Conservation (phyloP, 1,140 invertebrate species). For the Drosophila suzukii region DNA sequence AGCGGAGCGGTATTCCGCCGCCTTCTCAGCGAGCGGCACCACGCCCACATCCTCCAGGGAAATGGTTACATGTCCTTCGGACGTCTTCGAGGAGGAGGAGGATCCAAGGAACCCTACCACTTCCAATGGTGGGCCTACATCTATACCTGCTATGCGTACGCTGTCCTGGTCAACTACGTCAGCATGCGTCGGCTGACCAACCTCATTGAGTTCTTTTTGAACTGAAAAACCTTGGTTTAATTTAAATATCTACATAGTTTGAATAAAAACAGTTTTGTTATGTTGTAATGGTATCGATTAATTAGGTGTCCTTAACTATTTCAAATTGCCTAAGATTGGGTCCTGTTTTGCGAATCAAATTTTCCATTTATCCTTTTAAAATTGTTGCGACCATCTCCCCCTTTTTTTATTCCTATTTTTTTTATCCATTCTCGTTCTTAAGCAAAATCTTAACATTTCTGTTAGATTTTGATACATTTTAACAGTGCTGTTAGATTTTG, state of each 20-base stretch:
- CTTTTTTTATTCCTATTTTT: too few species aligned
- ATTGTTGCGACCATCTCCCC: too few species aligned
- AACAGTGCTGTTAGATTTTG: too few species aligned
- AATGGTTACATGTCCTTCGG: conserved; percentile 42
- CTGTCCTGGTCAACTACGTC: conserved; percentile 72
- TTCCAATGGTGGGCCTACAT: conserved; percentile 84
- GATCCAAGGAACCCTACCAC: conserved; percentile 64
- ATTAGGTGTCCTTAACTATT: too few species aligned
- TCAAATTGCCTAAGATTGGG: too few species aligned
- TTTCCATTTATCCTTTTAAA: too few species aligned
- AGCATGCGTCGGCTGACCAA: conserved; percentile 68
- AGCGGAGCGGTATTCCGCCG: conserved; percentile 66
- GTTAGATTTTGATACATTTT: too few species aligned
- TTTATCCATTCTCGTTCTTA: too few species aligned
- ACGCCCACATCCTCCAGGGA: conserved; percentile 58
- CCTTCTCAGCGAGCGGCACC: conserved; percentile 64
- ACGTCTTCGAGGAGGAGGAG: conserved; percentile 22
- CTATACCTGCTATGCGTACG: conserved; percentile 71
- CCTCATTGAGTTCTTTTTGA: conserved; percentile 68
- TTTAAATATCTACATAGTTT: not conserved
- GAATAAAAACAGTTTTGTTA: not conserved
- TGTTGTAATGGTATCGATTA: not conserved
- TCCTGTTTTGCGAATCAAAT: too few species aligned
- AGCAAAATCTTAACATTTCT: too few species aligned
- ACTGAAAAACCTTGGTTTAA: too few species aligned